A percentile compares a stretch with the other conserved stretches of the same genome.
phyloP scores from a whole-genome alignment of 2,888 invertebrate genomes.

The Parnassius mnemosyne region DNA sequence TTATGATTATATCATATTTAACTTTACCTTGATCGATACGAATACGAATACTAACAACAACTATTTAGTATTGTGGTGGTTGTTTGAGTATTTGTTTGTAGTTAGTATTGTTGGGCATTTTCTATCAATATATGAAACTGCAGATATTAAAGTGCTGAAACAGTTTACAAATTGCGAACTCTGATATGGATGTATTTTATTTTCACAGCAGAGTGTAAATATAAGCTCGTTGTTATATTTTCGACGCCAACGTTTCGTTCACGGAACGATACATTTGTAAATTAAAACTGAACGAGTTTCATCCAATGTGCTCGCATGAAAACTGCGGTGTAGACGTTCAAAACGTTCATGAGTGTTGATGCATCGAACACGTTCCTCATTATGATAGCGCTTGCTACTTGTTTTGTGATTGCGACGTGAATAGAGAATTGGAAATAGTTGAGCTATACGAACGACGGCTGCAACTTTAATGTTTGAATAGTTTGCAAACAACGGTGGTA shows the following conservation, averaged over 20 bases:
- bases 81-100: too few species aligned
- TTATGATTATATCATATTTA: too few species aligned
- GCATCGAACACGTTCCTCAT: slow-evolving; percentile 10
- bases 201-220: slow-evolving; percentile 1
- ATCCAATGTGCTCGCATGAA: background rate
- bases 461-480: slow-evolving; percentile 8
- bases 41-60: too few species aligned
- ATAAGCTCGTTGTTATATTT: background rate
- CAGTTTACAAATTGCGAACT: background rate
- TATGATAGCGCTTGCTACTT: slow-evolving; percentile 6
- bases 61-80: too few species aligned
- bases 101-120: too few species aligned
- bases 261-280: background rate
- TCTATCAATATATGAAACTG: too few species aligned
- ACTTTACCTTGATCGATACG: too few species aligned
- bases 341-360: slow-evolving; percentile 8
- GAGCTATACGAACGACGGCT: slow-evolving; percentile 3
- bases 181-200: background rate
- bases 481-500: slow-evolving; percentile 4
- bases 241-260: background rate
- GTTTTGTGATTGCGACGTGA: slow-evolving; percentile 11
- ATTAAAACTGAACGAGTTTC: slow-evolving; percentile 1
- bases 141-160: background rate
- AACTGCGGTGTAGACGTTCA: slow-evolving; percentile 2
- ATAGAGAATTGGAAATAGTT: slow-evolving; percentile 15